Evolutionary conservation across 2,113 vertebrate genomes (phyloP).

Genomic region (Lucifuga dentata): DNA sequence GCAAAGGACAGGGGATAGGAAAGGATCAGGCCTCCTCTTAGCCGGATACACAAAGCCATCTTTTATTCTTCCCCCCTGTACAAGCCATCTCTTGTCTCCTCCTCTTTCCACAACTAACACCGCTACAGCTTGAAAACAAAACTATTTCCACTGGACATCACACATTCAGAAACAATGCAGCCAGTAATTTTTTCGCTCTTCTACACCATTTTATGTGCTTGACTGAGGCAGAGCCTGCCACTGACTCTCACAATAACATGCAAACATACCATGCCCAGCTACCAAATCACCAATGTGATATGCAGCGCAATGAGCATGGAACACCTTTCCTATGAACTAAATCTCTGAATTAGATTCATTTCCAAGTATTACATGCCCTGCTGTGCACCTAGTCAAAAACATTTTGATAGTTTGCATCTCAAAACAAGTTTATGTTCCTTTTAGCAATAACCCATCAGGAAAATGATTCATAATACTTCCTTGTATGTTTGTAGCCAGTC

Average conservation of each 20-base stretch:
- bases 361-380: not conserved
- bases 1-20: conserved; percentile 20
- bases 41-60: conserved; percentile 50
- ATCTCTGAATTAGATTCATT: not conserved
- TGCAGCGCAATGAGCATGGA: conserved; percentile 10
- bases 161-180: conserved; percentile 12
- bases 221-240: conserved; percentile 4
- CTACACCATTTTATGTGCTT: not conserved
- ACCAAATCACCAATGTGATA: conserved; percentile 14
- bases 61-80: conserved; percentile 39
- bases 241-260: conserved; percentile 24
- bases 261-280: not conserved
- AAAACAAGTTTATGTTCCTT: not conserved
- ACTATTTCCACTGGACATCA: conserved; percentile 17
- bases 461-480: not conserved
- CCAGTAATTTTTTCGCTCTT: conserved; percentile 13
- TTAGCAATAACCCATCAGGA: not conserved
- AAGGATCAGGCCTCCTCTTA: conserved; percentile 24
- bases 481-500: not conserved
- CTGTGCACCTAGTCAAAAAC: not conserved
- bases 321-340: conserved; percentile 14
- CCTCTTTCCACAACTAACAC: conserved; percentile 28
- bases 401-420: not conserved
- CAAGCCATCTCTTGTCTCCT: conserved; percentile 46
- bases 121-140: conserved; percentile 38